phyloP scores from a whole-genome alignment of 2,797 vertebrate genomes.

The Cirrhinus mrigala region DNA sequence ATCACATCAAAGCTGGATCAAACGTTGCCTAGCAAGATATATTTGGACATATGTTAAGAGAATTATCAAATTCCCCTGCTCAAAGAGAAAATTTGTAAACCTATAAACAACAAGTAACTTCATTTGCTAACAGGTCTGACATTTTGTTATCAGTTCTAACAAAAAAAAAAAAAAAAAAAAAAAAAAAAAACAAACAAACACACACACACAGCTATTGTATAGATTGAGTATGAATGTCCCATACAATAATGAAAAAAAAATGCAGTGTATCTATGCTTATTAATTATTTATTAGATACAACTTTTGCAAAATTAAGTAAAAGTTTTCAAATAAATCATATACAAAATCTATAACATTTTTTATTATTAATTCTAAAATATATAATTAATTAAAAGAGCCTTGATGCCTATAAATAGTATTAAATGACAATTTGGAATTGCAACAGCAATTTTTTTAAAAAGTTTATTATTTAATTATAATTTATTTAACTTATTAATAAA shows the following conservation, averaged over 20 bases:
- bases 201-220: background rate
- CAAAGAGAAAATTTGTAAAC: conserved; percentile 21
- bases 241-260: background rate
- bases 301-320: too few species aligned
- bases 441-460: too few species aligned
- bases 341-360: too few species aligned
- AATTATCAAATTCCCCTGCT: conserved; percentile 49
- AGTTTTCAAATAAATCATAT: too few species aligned
- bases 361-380: too few species aligned
- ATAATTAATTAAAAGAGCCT: background rate
- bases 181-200: background rate
- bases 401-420: background rate
- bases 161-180: background rate
- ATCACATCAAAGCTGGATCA: conserved; percentile 63
- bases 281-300: background rate
- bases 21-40: conserved; percentile 48
- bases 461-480: too few species aligned
- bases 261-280: background rate
- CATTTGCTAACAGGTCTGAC: conserved; percentile 34
- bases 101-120: conserved; percentile 30
- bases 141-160: too few species aligned
- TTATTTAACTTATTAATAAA: too few species aligned
- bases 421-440: background rate
- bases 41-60: conserved; percentile 44
- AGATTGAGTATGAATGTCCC: background rate